Percentiles rank a stretch among this genome's conserved stretches.
These are phyloP conservation scores for Scaptomyza tumidula DNA, from an alignment of 2,888 invertebrate species.

Conservation along the genomic window DNA sequence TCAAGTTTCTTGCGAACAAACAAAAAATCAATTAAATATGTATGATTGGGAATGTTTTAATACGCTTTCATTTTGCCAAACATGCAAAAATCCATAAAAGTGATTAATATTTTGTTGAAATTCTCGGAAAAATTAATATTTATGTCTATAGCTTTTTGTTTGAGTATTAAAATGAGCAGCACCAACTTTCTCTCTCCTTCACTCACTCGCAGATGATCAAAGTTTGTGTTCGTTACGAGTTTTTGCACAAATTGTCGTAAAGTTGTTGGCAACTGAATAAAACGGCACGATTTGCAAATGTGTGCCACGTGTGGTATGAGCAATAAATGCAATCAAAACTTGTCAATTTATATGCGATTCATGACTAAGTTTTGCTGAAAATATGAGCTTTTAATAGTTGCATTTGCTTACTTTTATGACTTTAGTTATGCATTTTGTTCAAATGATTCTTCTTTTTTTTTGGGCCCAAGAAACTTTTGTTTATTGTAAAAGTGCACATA, in stretches of 20 bases:
- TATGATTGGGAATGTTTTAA: not conserved
- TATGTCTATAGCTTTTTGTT: not conserved
- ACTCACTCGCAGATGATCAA: not conserved
- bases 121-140: not conserved
- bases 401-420: constrained; percentile 28
- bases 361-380: constrained; percentile 41
- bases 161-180: not conserved
- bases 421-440: constrained; percentile 16
- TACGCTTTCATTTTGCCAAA: not conserved
- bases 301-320: constrained; percentile 5
- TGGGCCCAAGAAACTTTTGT: constrained; percentile 30
- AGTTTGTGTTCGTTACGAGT: not conserved
- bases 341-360: constrained; percentile 40
- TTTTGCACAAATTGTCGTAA: not conserved
- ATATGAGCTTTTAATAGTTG: constrained; percentile 24
- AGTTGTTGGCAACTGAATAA: not conserved
- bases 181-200: too few relatives aligned
- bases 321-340: constrained; percentile 11
- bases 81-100: constrained; percentile 26
- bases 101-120: constrained; percentile 7
- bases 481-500: constrained; percentile 53
- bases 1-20: not conserved
- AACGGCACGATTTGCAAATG: constrained; percentile 32
- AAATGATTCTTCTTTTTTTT: constrained; percentile 15
- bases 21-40: constrained; percentile 10